Conservation (phyloP, 2,888 invertebrate genomes). For the Erebia palarica region DNA sequence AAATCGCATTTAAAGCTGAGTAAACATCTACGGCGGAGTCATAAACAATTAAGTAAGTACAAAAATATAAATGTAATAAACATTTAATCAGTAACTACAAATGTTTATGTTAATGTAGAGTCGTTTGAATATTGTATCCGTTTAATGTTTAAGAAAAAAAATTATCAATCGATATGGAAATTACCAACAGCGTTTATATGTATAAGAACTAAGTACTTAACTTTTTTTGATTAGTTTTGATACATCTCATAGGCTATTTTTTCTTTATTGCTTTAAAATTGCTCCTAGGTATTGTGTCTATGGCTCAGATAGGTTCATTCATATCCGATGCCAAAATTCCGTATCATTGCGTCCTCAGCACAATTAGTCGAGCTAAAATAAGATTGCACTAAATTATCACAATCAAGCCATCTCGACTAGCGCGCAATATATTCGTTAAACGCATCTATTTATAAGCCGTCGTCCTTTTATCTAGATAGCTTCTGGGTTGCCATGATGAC, state of each 20-base stretch:
- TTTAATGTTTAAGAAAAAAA: too few species aligned
- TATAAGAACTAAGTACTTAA: too few species aligned
- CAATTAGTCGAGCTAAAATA: constrained; percentile 71
- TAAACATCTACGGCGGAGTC: constrained; percentile 11
- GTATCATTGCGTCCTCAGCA: constrained; percentile 58
- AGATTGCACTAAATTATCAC: constrained; percentile 66
- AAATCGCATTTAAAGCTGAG: constrained; percentile 18
- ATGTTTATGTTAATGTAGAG: not conserved
- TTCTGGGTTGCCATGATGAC: constrained; percentile 36
- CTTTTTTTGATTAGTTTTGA: too few species aligned
- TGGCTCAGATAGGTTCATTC: constrained; percentile 33
- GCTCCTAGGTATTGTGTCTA: constrained; percentile 6
- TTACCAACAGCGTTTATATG: too few species aligned
- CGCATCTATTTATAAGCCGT: constrained; percentile 41
- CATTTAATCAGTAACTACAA: not conserved
- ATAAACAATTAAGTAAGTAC: not conserved
- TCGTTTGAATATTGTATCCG: not conserved
- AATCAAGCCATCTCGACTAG: constrained; percentile 55
- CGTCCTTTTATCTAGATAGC: constrained; percentile 42
- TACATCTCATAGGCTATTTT: not conserved
- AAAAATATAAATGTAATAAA: not conserved
- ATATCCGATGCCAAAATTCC: constrained; percentile 42
- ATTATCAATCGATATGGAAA: too few species aligned
- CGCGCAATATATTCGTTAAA: constrained; percentile 50
- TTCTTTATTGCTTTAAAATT: not conserved